phyloP scores from a whole-genome alignment of 2,888 invertebrate genomes.

The Metacarcinus magister region DNA sequence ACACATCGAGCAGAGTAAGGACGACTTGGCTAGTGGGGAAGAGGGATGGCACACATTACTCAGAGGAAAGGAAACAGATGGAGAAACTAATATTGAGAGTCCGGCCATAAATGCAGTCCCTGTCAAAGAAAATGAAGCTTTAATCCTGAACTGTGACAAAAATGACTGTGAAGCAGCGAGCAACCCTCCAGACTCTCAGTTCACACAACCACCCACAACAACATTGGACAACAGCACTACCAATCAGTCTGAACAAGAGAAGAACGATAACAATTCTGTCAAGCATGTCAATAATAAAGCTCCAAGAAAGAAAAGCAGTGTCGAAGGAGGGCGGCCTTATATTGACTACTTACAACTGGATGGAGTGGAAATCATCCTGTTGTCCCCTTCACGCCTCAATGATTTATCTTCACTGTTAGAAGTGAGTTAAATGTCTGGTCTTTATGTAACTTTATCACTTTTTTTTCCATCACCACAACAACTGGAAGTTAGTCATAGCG shows the following conservation, averaged over 20 bases:
- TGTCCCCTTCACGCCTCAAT: constrained; percentile 70
- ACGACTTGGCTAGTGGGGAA: not conserved
- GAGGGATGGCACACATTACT: not conserved
- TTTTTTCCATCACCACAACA: not conserved
- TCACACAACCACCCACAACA: not conserved
- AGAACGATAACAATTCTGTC: not conserved
- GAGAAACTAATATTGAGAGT: not conserved
- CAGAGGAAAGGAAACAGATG: not conserved
- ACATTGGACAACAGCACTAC: not conserved
- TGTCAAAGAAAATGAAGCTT: not conserved
- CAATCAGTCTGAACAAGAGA: not conserved
- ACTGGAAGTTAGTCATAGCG: no score
- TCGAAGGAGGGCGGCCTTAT: constrained; percentile 44
- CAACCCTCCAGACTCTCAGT: not conserved
- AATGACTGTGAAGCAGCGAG: not conserved
- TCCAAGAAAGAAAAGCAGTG: constrained; percentile 46
- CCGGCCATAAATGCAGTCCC: not conserved
- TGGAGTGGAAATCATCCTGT: constrained; percentile 66
- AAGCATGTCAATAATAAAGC: not conserved
- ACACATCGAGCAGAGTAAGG: not conserved
- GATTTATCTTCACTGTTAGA: constrained; percentile 57
- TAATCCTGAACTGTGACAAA: not conserved
- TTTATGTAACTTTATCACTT: not conserved
- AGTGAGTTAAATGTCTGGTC: constrained; percentile 42
- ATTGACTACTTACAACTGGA: constrained; percentile 52